Evolutionary conservation across 2,888 invertebrate species (phyloP).

Genomic region (Pristionchus fissidentatus): DNA sequence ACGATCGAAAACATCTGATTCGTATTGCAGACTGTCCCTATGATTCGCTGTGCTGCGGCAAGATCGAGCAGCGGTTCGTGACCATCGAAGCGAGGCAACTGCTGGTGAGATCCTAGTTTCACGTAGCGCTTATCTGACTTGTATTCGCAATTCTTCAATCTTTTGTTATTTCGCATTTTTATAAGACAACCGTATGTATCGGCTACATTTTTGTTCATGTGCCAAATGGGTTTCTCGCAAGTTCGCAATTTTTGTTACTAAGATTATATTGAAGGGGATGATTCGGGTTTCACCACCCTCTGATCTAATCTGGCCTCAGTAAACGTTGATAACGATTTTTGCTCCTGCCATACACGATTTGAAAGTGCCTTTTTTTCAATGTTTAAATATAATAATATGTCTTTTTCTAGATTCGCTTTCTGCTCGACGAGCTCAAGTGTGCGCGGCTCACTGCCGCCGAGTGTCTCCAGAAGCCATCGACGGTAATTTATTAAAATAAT

Average conservation of each 20-base stretch:
- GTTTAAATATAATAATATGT: neutral
- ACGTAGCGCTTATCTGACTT: constrained; percentile 49
- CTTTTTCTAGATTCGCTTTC: constrained; percentile 27
- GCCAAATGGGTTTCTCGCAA: too few relatives aligned
- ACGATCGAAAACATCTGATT: too few relatives aligned
- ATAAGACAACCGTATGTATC: neutral
- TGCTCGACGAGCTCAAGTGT: constrained; percentile 46
- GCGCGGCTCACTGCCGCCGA: constrained; percentile 41
- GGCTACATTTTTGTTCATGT: neutral
- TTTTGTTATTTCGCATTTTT: neutral
- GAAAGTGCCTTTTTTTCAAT: neutral
- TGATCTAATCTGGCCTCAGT: too few relatives aligned
- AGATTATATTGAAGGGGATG: too few relatives aligned
- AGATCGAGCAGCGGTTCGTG: constrained; percentile 54
- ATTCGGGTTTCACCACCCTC: too few relatives aligned
- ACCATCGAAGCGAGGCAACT: constrained; percentile 43
- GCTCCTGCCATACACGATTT: neutral
- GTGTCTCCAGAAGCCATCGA: constrained; percentile 30
- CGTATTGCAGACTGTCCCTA: constrained; percentile 59
- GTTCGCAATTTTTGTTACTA: too few relatives aligned
- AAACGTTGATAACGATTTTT: too few relatives aligned
- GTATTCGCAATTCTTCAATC: neutral
- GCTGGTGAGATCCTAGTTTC: constrained; percentile 48
- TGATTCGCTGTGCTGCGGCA: constrained; percentile 59
- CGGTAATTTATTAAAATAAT: neutral